These are phyloP conservation scores for Phasia obesa DNA, from an alignment of 2,888 invertebrate genomes.

Conservation along the genomic window DNA sequence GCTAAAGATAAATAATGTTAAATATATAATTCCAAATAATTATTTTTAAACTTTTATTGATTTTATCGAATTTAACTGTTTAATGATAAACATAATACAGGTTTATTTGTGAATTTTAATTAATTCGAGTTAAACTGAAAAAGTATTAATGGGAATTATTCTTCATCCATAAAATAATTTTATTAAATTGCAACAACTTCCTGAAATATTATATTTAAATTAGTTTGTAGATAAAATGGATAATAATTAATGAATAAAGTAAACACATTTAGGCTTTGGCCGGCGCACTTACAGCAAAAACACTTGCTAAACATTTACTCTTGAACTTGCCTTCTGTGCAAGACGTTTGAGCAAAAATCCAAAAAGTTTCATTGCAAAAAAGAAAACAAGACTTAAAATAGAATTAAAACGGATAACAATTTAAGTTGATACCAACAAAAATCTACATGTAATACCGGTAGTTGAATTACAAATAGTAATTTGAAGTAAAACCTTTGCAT, in stretches of 20 bases:
- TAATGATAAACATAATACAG: constrained; percentile 9
- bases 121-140: neutral
- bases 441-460: constrained; percentile 57
- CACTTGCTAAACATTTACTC: neutral
- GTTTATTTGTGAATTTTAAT: neutral
- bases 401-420: constrained; percentile 63
- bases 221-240: neutral
- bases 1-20: too few relatives aligned
- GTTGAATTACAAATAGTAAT: constrained; percentile 56
- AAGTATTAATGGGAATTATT: neutral
- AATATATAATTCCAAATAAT: too few relatives aligned
- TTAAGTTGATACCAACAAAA: constrained; percentile 63
- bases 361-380: constrained; percentile 27
- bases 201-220: constrained; percentile 30
- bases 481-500: constrained; percentile 19
- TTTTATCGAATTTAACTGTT: constrained; percentile 1
- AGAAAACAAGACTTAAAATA: constrained; percentile 45
- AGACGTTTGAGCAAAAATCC: neutral
- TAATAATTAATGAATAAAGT: neutral
- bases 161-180: constrained; percentile 21
- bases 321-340: neutral
- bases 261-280: neutral
- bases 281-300: neutral
- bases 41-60: too few relatives aligned
- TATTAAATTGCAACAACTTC: constrained; percentile 31